Base-by-base conservation (phyloP, 2,888 invertebrate species). In the Drosophila demipolita region DNA sequence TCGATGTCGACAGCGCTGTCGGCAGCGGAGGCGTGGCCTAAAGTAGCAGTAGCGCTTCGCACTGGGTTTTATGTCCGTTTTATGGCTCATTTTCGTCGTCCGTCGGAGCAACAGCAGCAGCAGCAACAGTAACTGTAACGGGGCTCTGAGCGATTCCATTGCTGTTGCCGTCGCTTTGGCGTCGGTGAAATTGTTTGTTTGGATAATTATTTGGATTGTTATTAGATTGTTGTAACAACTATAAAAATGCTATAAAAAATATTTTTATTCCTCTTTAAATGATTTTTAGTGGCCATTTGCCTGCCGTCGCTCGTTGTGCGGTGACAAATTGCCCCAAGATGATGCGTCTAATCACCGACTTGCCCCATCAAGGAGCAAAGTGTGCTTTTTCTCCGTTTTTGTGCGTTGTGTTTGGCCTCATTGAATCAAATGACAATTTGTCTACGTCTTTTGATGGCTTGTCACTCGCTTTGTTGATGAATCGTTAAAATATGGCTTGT, bases 211-310 rank as follows among this genome's bases (percentile, higher is more conserved):
- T 87, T 83, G 80, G 89, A 91, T 91, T 90, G 88, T 92, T 91
- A 91, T 91, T 90, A 91, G 91, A 90, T 90, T 90, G 91, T 91
- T 91, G 89, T 85, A 90, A 84, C 87, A 90, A 87, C 92, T 89
- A 92, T 90, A 90, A 88, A 87, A 90, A 87, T 84, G 85, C 78
- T 80, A 89, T 90, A 87, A 91, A 90, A 83, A 83, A 89, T 82
- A 86, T 86, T 83, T 83, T 90, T 91, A 89, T 90, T 87, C 85
- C 73, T 71, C 87, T 85, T 88, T 90, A 90, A 91, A 90, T 87
- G 86, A 81, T 91, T 88, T 90, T 85, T 77, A 84, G 86, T 80
- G 73, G 73, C 82, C 73, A 74, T 80, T 85, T 80, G 75, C 53
- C 72, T 80, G 81, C 75, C 73, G 65, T 67, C 63, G 64, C 69